Percentiles rank a stretch among this genome's conserved stretches.
phyloP scores from a whole-genome alignment of 2,888 invertebrate genomes.

The Apamea anceps region DNA sequence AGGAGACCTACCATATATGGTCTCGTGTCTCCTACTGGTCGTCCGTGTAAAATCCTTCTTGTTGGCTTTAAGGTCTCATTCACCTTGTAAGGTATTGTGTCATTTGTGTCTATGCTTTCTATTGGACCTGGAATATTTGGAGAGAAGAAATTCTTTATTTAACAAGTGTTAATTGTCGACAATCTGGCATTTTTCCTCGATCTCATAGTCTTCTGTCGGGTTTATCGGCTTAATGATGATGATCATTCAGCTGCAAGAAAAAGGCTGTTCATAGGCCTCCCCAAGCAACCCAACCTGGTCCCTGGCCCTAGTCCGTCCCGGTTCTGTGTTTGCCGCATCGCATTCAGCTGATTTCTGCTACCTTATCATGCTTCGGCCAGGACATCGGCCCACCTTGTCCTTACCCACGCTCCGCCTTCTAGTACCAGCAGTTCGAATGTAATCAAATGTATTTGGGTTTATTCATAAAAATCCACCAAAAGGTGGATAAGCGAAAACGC shows the following conservation, averaged over 20 bases:
- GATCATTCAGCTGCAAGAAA: neutral
- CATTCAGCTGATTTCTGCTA: neutral
- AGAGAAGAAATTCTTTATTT: neutral
- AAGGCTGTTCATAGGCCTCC: neutral
- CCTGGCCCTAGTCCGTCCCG: too few species aligned
- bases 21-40: conserved; percentile 74
- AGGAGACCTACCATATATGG: conserved; percentile 79
- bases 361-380: neutral
- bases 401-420: neutral
- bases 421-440: neutral
- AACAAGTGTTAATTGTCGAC: neutral
- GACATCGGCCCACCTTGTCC: neutral
- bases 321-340: neutral
- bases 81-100: neutral
- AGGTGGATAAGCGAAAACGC: too few species aligned
- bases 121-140: conserved; percentile 39
- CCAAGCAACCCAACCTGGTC: neutral
- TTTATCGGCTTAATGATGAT: too few species aligned
- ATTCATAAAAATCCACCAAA: neutral
- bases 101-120: conserved; percentile 1
- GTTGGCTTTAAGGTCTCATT: conserved; percentile 48
- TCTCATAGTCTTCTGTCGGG: too few species aligned
- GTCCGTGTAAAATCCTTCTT: conserved; percentile 78
- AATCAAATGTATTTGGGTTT: too few species aligned
- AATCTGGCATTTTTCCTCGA: too few species aligned